Evolutionary conservation across 2,888 invertebrate genomes (phyloP), one percentile per base, ranked within the genome.

Genomic region (Aphodius sticticus): DNA sequence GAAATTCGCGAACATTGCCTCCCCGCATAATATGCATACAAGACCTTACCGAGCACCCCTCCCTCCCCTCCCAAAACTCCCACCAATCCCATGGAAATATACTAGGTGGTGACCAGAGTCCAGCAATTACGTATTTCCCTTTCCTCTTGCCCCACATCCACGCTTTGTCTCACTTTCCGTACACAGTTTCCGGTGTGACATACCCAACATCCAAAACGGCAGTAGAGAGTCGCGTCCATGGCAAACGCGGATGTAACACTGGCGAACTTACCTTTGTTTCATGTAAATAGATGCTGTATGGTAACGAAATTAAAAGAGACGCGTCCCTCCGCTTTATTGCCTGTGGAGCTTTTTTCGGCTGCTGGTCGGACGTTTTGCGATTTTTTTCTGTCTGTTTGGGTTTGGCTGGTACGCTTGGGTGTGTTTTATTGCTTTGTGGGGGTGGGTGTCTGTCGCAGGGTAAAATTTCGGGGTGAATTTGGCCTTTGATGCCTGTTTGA

Each of bases 151-250:
- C 3, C 26, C 26, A 3, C 26, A 26, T 9, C 53, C 53, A 53
- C 53, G 53, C 53, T 53, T 53, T 53, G 53, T 53, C 53, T 53
- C 53, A 53, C 53, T 53, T 53, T 53, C 53, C 53, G 53, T 53
- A 53, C 9, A 1, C 38, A 7, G 6, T 5, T 53, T 53, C 53
- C 53, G 53, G 53, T 53, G 12, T 53, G 53, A 53, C 53, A 53
- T 26, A 26, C 26, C 26, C 26, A 5, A 53, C 7, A 53, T 53
- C 12, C 53, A 53, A 53, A 53, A 53, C 12, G 53, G 9, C 12
- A 9, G 53, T 12, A 53, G 53, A 12, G 53, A 12, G 1, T 53
- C 26, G 53, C 12, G 53, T 9, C 53, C 53, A 53, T 53, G 53
- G 53, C 53, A 53, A 53, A 53, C 53, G 53, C 53, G 53, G 12